Conservation (phyloP, 2,113 vertebrate genomes). For the Hippocampus zosterae region DNA sequence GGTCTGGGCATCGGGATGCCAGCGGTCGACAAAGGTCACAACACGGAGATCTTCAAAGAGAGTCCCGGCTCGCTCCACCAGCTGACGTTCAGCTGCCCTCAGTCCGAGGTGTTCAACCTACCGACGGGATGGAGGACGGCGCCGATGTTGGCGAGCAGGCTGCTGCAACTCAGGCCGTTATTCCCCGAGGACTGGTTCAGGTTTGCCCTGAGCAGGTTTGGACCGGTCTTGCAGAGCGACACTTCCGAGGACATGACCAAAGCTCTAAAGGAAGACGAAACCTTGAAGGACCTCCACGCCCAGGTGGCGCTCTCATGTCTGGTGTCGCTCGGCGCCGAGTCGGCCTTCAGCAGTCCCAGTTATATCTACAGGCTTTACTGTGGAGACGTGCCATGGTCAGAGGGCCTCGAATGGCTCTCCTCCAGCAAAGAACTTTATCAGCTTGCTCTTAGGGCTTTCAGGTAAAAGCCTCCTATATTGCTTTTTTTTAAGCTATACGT, state of each 20-base stretch:
- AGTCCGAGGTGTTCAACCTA: slow-evolving; percentile 80
- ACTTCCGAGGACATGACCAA: slow-evolving; percentile 75
- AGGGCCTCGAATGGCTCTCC: slow-evolving; percentile 86
- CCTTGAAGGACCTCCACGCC: slow-evolving; percentile 80
- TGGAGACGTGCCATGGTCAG: slow-evolving; percentile 85
- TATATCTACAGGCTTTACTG: slow-evolving; percentile 86
- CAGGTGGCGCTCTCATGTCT: slow-evolving; percentile 84
- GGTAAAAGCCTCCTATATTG: slow-evolving; percentile 71
- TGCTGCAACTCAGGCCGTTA: slow-evolving; percentile 77
- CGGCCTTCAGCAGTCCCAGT: slow-evolving; percentile 77
- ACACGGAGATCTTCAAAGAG: slow-evolving; percentile 72
- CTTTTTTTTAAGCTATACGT: neutral
- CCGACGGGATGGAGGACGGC: slow-evolving; percentile 83
- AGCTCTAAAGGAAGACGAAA: slow-evolving; percentile 80
- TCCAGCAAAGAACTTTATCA: slow-evolving; percentile 88
- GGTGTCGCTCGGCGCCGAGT: slow-evolving; percentile 83
- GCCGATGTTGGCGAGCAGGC: slow-evolving; percentile 72
- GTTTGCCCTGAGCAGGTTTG: slow-evolving; percentile 80
- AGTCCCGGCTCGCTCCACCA: slow-evolving; percentile 49
- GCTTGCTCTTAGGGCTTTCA: slow-evolving; percentile 87
- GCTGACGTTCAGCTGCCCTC: slow-evolving; percentile 80
- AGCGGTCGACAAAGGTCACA: slow-evolving; percentile 69
- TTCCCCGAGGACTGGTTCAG: slow-evolving; percentile 94
- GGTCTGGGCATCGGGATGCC: slow-evolving; percentile 73
- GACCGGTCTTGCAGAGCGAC: slow-evolving; percentile 75